A percentile compares a stretch with the other conserved stretches of the same genome.
Evolutionary conservation across 2,888 invertebrate genomes (phyloP).

Genomic region (Polylopha cassiicola): DNA sequence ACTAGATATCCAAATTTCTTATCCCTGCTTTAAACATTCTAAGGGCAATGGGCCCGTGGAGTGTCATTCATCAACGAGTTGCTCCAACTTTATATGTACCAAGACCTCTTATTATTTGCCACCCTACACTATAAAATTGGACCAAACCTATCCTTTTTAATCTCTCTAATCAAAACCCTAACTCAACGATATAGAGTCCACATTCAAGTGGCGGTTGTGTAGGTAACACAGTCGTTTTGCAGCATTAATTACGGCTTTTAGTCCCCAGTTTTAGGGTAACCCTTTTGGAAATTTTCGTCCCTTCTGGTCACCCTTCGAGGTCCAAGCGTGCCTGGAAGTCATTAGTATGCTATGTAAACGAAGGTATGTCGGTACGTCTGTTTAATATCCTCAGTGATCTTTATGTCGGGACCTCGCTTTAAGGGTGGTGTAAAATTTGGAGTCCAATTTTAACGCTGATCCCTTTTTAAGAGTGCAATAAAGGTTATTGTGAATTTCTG

Average conservation of each 20-base stretch:
- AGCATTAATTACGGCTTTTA: slow-evolving; percentile 70
- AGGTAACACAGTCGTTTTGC: slow-evolving; percentile 61
- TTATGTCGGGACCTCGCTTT: slow-evolving; percentile 27
- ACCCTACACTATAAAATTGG: slow-evolving; percentile 72
- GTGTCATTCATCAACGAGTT: slow-evolving; percentile 76
- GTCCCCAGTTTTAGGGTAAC: slow-evolving; percentile 70
- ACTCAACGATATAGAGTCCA: slow-evolving; percentile 28
- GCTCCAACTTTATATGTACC: slow-evolving; percentile 69
- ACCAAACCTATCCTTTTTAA: slow-evolving; percentile 48
- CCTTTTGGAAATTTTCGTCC: slow-evolving; percentile 73
- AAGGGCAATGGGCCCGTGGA: slow-evolving; percentile 76
- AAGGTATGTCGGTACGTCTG: slow-evolving; percentile 58
- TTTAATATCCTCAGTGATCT: slow-evolving; percentile 54
- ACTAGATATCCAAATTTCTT: slow-evolving; percentile 72
- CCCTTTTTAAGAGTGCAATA: no score
- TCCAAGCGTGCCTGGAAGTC: slow-evolving; percentile 63
- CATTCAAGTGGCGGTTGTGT: slow-evolving; percentile 25
- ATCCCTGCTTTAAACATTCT: slow-evolving; percentile 74
- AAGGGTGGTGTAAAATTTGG: neutral
- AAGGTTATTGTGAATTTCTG: no score
- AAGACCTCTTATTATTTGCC: slow-evolving; percentile 71
- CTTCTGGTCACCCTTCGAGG: slow-evolving; percentile 69
- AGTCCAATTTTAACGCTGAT: no score
- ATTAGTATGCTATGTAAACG: slow-evolving; percentile 66
- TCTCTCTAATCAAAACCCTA: slow-evolving; percentile 33